Percentiles rank a stretch among this genome's conserved stretches.
These are phyloP conservation scores for Chaetophractus vellerosus DNA, from an alignment of 2,797 vertebrate genomes.

Conservation along the genomic window DNA sequence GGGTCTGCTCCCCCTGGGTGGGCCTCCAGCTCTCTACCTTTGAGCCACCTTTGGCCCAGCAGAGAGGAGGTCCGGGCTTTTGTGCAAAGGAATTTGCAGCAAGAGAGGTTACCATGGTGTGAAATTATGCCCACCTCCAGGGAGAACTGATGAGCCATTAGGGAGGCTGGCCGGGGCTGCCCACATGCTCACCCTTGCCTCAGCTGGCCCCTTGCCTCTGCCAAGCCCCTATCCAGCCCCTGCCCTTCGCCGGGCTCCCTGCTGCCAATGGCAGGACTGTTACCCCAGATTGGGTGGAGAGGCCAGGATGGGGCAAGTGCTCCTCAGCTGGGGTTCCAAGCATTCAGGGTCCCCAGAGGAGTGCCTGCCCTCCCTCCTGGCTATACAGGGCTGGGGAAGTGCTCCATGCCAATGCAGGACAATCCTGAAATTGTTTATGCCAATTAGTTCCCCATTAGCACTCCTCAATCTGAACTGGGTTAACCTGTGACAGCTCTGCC, in stretches of 20 bases:
- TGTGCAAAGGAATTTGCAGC: constrained; percentile 81
- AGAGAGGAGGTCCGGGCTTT: constrained; percentile 69
- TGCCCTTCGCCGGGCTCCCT: constrained; percentile 13
- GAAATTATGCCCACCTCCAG: constrained; percentile 82
- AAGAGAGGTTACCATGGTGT: constrained; percentile 75
- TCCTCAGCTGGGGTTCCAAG: background rate
- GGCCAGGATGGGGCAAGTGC: background rate
- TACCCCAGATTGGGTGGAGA: constrained; percentile 10
- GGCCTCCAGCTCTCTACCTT: constrained; percentile 21
- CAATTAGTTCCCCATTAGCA: constrained; percentile 84
- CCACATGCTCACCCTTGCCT: constrained; percentile 47
- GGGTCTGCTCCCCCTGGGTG: background rate
- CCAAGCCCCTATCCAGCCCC: constrained; percentile 13
- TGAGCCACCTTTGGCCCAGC: constrained; percentile 68
- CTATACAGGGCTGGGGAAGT: background rate
- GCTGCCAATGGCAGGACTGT: background rate
- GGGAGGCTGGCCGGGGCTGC: constrained; percentile 60
- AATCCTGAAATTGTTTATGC: constrained; percentile 82
- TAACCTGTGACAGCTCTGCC: constrained; percentile 65
- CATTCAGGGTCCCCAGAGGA: background rate
- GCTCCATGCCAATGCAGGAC: constrained; percentile 72
- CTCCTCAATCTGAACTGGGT: constrained; percentile 64
- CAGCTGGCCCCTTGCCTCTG: constrained; percentile 10
- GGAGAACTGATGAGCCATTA: constrained; percentile 82
- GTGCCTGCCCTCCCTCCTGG: background rate